Evolutionary conservation across 1,140 invertebrate species (phyloP), one percentile per base, ranked within the genome.

Genomic region (Sitobion miscanthi): DNA sequence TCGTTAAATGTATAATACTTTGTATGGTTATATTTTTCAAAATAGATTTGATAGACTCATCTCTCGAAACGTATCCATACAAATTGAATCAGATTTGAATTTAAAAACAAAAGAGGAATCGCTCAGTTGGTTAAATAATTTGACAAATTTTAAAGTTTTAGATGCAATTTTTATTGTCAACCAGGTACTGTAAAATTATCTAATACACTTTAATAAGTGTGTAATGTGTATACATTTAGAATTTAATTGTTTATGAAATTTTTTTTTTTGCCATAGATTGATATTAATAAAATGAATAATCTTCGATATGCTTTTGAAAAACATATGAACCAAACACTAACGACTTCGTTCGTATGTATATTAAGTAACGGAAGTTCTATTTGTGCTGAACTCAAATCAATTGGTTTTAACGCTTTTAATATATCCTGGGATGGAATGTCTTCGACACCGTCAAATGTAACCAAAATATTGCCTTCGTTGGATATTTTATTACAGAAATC

Each of bases 301-400:
- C 69, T 93, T 38, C 47, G 89, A 42, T 45, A 93, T 57, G 69
- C 91, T 30, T 93, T 93, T 45, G 82, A 93, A 85, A 23, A 54
- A 3, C 25, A 52, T 9, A 45, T 1, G 5, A 45, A 86, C 1
- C 57, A 86, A 86, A 42, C 35, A 30, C 21, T 1, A 57, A 25
- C 49, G 2, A 57, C 82, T 17, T 42, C 38, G 6, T 93, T 93
- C 25, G 25, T 93, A 30, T 93, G 91, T 20, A 86, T 93, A 25
- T 93, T 83, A 14, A 30, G 91, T 57, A 93, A 86, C 2, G 82
- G 91, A 9, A 38, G 57, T n/a, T 21, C 25, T 17, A n/a, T 86
- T 38, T 93, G 91, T 45, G 47, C 45, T 17, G 49, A 52, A 1
- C 91, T 93, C 0, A 93, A 86, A 42, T 86, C 82, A 2, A 93